phyloP scores from a whole-genome alignment of 2,113 vertebrate species.

The Raphicerus campestris region DNA sequence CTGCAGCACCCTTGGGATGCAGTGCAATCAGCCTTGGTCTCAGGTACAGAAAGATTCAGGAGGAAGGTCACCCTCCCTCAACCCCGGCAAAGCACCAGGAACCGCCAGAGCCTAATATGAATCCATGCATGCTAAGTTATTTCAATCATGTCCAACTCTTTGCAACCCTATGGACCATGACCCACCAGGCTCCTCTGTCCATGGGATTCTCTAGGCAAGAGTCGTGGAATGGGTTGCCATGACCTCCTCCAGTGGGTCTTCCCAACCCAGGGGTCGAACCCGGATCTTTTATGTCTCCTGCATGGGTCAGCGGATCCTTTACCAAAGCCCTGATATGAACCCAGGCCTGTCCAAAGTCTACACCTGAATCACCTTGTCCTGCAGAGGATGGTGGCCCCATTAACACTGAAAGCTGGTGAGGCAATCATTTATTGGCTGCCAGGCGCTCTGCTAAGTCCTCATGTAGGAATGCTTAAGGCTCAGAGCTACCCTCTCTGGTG shows the following conservation, averaged over 20 bases:
- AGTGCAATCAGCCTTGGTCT: not conserved
- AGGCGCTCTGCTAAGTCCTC: too few relatives aligned
- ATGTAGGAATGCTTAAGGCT: not conserved
- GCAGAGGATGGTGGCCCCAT: not conserved
- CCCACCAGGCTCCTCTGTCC: not conserved
- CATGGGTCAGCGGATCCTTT: not conserved
- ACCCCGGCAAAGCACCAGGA: not conserved
- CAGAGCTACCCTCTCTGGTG: not conserved
- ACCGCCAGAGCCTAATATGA: not conserved
- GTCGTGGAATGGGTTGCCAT: not conserved
- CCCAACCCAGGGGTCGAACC: not conserved
- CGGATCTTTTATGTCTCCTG: not conserved
- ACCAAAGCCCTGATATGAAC: not conserved
- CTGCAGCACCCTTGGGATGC: too few relatives aligned
- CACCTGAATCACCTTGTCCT: too few relatives aligned
- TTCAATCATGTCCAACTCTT: not conserved
- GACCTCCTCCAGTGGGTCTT: not conserved
- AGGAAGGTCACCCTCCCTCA: not conserved
- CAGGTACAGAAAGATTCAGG: not conserved
- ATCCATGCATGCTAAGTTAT: not conserved
- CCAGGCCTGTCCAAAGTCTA: not conserved
- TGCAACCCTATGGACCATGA: not conserved
- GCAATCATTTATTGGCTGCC: fast-evolving
- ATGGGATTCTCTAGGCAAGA: not conserved
- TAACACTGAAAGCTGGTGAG: not conserved